Percentiles rank a stretch among this genome's conserved stretches.
phyloP scores from a whole-genome alignment of 2,888 invertebrate genomes.

The Trachelus stipa region DNA sequence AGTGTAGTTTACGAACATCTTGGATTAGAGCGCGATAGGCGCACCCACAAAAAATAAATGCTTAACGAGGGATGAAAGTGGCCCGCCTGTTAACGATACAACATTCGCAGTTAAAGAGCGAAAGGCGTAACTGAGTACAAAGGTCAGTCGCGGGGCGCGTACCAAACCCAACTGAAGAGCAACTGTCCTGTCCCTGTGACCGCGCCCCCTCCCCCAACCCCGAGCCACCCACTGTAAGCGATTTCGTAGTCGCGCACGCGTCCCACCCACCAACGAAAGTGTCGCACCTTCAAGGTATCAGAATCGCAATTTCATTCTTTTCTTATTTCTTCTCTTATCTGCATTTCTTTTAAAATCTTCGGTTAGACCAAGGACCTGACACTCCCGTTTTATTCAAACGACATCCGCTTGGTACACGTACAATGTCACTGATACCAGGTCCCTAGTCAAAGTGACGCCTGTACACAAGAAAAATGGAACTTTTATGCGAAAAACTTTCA shows the following conservation, averaged over 20 bases:
- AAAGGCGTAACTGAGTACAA: not conserved
- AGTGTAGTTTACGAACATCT: not conserved
- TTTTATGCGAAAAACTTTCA: not conserved
- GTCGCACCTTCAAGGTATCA: slow-evolving; percentile 6
- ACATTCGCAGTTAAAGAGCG: not conserved
- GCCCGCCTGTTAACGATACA: not conserved
- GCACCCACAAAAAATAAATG: not conserved
- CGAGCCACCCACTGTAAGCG: slow-evolving; percentile 21
- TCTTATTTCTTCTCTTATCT: not conserved
- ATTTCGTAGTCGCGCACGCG: slow-evolving; percentile 57
- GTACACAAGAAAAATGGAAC: not conserved
- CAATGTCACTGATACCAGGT: not conserved
- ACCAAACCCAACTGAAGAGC: slow-evolving; percentile 62
- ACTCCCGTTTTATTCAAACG: not conserved
- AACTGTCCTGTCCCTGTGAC: slow-evolving; percentile 53
- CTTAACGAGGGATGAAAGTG: not conserved
- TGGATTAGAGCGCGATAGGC: not conserved
- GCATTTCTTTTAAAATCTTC: not conserved
- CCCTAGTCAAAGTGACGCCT: not conserved
- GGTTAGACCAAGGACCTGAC: not conserved
- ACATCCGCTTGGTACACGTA: not conserved
- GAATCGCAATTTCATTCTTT: not conserved
- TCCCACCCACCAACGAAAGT: slow-evolving; percentile 47
- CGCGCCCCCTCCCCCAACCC: slow-evolving; percentile 51
- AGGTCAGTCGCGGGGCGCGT: slow-evolving; percentile 56